Conservation (phyloP, 2,888 invertebrate species). For the Megaustenia siamemsis region DNA sequence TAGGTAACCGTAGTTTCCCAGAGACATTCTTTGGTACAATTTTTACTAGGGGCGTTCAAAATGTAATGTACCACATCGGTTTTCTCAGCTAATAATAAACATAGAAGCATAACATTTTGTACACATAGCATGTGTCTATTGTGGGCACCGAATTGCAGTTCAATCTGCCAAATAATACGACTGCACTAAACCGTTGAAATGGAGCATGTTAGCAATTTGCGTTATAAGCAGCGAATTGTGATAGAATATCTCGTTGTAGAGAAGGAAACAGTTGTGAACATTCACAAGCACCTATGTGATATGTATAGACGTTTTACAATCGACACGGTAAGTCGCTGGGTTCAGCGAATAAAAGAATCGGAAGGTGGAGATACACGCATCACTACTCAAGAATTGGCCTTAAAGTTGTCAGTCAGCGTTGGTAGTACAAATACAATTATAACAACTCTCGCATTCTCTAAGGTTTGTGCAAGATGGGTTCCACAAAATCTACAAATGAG, state of each 20-base stretch:
- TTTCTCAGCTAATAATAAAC: slow-evolving; percentile 19
- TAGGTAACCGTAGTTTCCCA: no score
- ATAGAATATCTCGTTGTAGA: slow-evolving; percentile 14
- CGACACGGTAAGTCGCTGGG: not conserved
- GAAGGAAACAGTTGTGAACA: slow-evolving; percentile 23
- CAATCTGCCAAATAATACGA: not conserved
- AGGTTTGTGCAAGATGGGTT: no score
- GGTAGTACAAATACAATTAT: no score
- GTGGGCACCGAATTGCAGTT: not conserved
- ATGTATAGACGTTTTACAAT: slow-evolving; percentile 10
- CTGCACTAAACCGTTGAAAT: not conserved
- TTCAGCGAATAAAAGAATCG: slow-evolving; percentile 9
- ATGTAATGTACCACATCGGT: not conserved
- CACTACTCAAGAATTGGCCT: no score
- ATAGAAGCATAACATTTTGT: slow-evolving; percentile 3
- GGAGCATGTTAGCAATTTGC: slow-evolving; percentile 18
- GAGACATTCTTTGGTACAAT: no score
- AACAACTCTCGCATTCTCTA: no score
- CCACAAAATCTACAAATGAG: no score
- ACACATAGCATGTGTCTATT: not conserved
- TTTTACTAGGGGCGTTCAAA: no score
- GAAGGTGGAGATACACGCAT: not conserved
- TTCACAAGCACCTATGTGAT: slow-evolving; percentile 25
- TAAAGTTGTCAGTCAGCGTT: no score
- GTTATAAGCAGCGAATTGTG: not conserved